Conservation (phyloP, 2,888 invertebrate species). For the Hofmannophila pseudospretella region DNA sequence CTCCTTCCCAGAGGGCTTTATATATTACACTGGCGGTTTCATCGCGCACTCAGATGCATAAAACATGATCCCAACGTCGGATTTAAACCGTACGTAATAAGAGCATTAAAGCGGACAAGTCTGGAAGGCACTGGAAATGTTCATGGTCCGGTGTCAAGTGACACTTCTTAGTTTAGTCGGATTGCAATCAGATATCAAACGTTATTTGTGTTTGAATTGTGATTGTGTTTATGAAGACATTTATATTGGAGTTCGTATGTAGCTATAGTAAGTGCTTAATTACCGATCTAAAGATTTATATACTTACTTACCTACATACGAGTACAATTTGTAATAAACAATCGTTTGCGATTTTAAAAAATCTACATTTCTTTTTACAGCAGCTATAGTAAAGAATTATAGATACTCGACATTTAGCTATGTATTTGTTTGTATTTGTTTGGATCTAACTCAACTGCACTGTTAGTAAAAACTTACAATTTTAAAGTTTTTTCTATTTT, state of each 20-base stretch:
- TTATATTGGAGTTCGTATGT: constrained; percentile 5
- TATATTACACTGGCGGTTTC: constrained; percentile 68
- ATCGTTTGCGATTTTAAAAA: too few species aligned
- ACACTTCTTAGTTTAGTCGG: constrained; percentile 33
- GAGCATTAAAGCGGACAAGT: constrained; percentile 60
- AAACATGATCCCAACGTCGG: constrained; percentile 74
- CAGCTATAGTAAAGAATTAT: too few species aligned
- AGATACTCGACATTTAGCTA: too few species aligned
- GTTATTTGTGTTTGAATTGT: constrained; percentile 9
- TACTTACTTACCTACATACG: too few species aligned
- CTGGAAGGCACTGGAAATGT: constrained; percentile 39
- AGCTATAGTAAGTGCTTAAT: too few species aligned
- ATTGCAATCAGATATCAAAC: constrained; percentile 15
- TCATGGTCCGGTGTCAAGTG: constrained; percentile 22
- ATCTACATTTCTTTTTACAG: too few species aligned
- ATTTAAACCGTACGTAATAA: constrained; percentile 76
- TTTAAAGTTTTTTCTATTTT: too few species aligned
- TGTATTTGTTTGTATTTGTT: too few species aligned
- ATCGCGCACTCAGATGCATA: constrained; percentile 72
- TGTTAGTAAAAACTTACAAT: too few species aligned
- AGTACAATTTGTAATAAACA: too few species aligned
- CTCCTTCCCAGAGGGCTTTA: constrained; percentile 57
- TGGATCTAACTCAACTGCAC: too few species aligned
- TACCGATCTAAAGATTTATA: too few species aligned
- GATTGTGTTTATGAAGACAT: constrained; percentile 10